phyloP scores from a whole-genome alignment of 92 coral and sea anemone genomes.

The Phymanthus crucifer region DNA sequence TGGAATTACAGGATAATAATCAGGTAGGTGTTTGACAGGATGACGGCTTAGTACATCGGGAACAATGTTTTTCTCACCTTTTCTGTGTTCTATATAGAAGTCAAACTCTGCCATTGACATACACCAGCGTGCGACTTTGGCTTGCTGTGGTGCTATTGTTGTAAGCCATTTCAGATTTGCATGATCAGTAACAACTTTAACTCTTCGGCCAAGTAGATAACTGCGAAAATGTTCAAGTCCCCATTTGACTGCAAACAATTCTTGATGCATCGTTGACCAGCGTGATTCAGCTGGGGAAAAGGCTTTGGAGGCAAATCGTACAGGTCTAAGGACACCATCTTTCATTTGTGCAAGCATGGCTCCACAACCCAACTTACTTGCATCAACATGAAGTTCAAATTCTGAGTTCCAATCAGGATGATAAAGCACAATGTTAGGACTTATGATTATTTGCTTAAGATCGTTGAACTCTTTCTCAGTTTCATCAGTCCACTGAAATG shows the following conservation, averaged over 20 bases:
- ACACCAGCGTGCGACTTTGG: conserved; percentile 34
- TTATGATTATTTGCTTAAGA: conserved; percentile 45
- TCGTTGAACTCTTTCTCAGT: conserved; percentile 41
- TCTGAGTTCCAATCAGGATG: conserved; percentile 59
- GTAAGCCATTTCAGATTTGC: conserved; percentile 32
- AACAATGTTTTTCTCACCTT: conserved; percentile 7
- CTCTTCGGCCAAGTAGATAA: conserved; percentile 58
- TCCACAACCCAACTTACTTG: conserved; percentile 51
- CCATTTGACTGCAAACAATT: conserved; percentile 41
- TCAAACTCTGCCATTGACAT: conserved; percentile 53
- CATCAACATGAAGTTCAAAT: conserved; percentile 51
- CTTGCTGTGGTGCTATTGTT: conserved; percentile 12
- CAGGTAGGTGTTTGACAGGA: neutral
- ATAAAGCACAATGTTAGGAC: conserved; percentile 52
- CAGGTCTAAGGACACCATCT: conserved; percentile 40
- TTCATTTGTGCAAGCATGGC: conserved; percentile 58
- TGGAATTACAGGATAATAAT: conserved; percentile 51
- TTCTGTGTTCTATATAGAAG: neutral
- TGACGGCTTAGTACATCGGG: neutral
- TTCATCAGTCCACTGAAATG: conserved; percentile 51
- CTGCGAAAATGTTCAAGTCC: conserved; percentile 49
- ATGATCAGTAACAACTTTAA: conserved; percentile 59
- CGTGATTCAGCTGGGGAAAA: conserved; percentile 33
- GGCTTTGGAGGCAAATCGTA: conserved; percentile 47
- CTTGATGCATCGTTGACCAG: conserved; percentile 34